Base-by-base conservation (phyloP, 1,140 invertebrate genomes). In the Lineus longissimus region DNA sequence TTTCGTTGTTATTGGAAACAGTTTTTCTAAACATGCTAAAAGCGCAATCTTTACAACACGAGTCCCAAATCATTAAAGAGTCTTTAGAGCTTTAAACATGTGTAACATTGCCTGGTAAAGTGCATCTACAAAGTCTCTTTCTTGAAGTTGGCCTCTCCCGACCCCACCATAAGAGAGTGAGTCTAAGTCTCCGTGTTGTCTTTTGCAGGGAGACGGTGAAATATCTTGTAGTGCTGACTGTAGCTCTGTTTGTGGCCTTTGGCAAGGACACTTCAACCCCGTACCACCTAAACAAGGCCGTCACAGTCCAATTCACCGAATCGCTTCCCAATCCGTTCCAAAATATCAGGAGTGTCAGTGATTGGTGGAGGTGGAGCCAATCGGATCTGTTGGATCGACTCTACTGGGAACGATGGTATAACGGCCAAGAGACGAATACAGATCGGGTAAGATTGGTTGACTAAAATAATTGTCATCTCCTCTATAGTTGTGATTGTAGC, bases 221-320 rank as follows among this genome's bases (percentile, higher is more conserved):
- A 22, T 71, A 76, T 55, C 40, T 64, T 1, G 27, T 72, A 2
- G 62, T 73, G 57, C 68, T 79, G 30, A 33, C 70, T n/a, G 58
- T 79, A 19, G 51, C 78, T 17, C 59, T 70, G 54, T 55, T 77
- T 9, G 77, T 79, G 54, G 77, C 75, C 1, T 78, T 72, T 68
- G 74, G 76, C 7, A 78, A 77, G 60, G 68, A 76, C 33, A 55
- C 59, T 0, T 55, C 36, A 11, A 54, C 70, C 23, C 61, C 65
- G 9, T 80, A 70, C 56, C 61, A 69, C 7, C 64, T 76, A 11
- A 79, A 78, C 56, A 41, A 65, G 30, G 68, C 75, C 1, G 23
- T 78, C 2, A 70, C 33, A 4, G 47, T 27, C 25, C 19, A 51
- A n/a, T 51, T 51, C 47, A 7, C 25, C 6, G 6, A 19, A 9